Evolutionary conservation across 1,140 invertebrate genomes (phyloP), one percentile per base, ranked within the genome.

Genomic region (Zaprionus ornatus): DNA sequence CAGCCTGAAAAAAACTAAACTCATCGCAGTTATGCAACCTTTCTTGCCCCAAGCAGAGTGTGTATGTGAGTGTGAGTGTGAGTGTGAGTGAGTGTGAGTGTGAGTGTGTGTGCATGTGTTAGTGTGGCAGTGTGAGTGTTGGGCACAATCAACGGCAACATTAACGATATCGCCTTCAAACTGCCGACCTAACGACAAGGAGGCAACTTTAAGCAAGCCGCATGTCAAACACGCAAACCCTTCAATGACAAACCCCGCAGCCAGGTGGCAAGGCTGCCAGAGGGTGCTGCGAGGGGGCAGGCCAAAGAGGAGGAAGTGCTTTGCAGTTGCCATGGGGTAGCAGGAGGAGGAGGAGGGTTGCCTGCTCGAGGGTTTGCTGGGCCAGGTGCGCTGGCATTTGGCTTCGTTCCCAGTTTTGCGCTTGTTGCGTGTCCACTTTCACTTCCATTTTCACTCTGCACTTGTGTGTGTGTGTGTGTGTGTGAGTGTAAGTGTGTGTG

Each of bases 341-440:
- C 17, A 50, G 13, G 5, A 17, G 17, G 10, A 3, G 4, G 2
- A 3, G 54, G 52, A 10, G 40, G n/a, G 2, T 66, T 71, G 55
- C 19, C 32, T 32, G 12, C 12, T 32, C 10, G 19, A 42, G 54
- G 54, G 64, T 10, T 45, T 27, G 19, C 60, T 55, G 66, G 48
- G 17, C 65, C 52, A 52, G 64, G 66, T 69, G 64, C 56, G 54
- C 64, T 59, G 77, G 64, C 72, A 81, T 77, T 84, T 85, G 50
- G 69, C 68, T 63, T 52, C 32, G 63, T 69, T 62, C 70, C 75
- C 57, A 67, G 67, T 77, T 81, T 79, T 81, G 85, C 40, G 40
- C 85, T 90, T 90, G 85, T 90, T 90, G 85, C 85, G 85, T 90
- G 85, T 90, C 81, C 85, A 90, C 85, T 90, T 90, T 90, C 85